Conservation (phyloP, 2,797 vertebrate genomes). For the Poeciliopsis presidionis region DNA sequence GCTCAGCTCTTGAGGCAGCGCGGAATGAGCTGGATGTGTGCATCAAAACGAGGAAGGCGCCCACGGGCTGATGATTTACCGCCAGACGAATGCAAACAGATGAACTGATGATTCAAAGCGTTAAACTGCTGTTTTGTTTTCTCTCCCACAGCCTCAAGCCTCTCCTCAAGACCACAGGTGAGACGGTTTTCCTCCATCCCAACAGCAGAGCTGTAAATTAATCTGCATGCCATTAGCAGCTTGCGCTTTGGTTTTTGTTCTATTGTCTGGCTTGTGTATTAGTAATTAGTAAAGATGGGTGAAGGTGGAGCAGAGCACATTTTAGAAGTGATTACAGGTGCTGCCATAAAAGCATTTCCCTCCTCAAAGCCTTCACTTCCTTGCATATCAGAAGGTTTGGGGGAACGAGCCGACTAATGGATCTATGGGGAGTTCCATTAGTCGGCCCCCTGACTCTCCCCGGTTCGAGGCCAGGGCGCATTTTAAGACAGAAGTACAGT, state of each 20-base stretch:
- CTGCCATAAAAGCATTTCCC: conserved; percentile 21
- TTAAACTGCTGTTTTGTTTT: conserved; percentile 58
- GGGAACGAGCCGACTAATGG: conserved; percentile 54
- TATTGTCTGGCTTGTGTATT: conserved; percentile 5
- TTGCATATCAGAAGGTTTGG: conserved; percentile 25
- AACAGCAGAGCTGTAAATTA: background rate
- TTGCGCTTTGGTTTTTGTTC: background rate
- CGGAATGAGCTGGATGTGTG: conserved; percentile 22
- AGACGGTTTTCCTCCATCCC: conserved; percentile 19
- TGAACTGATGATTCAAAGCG: conserved; percentile 39
- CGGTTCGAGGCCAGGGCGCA: conserved; percentile 39
- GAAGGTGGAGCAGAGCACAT: conserved; percentile 20
- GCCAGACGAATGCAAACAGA: conserved; percentile 39
- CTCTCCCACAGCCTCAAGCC: conserved; percentile 73
- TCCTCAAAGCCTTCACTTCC: conserved; percentile 30
- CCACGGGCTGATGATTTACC: conserved; percentile 51
- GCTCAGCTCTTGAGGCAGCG: conserved; percentile 42
- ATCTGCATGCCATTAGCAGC: conserved; percentile 2
- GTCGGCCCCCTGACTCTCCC: conserved; percentile 19
- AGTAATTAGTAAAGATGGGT: conserved; percentile 19
- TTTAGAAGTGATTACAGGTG: conserved; percentile 50
- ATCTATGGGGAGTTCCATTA: conserved; percentile 48
- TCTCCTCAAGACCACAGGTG: conserved; percentile 82
- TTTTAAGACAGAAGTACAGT: conserved; percentile 44
- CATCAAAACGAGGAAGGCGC: conserved; percentile 36